Evolutionary conservation across 2,797 vertebrate species (phyloP).

Genomic region (Aphelocoma californica): DNA sequence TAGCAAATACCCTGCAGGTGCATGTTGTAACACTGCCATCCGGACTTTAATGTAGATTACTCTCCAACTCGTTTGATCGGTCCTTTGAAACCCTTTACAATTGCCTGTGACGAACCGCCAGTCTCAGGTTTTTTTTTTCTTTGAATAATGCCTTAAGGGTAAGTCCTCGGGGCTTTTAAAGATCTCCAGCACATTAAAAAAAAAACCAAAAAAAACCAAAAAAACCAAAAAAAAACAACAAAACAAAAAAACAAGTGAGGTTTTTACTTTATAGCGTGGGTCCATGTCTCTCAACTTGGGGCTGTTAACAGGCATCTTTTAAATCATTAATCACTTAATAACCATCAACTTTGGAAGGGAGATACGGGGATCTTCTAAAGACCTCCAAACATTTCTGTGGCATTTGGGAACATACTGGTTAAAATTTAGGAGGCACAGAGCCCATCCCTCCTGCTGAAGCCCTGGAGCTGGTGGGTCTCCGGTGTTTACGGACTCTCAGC

Average conservation of each 20-base stretch:
- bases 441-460: neutral
- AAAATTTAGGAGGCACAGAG: neutral
- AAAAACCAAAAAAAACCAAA: neutral
- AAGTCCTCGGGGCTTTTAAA: constrained; percentile 77
- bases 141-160: constrained; percentile 79
- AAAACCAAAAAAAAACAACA: neutral
- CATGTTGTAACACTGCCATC: constrained; percentile 76
- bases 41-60: constrained; percentile 81
- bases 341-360: neutral
- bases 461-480: neutral
- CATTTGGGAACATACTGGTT: neutral
- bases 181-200: constrained; percentile 54
- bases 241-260: neutral
- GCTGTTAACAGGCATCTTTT: constrained; percentile 53
- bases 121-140: constrained; percentile 69
- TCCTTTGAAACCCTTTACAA: constrained; percentile 82
- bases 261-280: constrained; percentile 61
- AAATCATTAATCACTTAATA: constrained; percentile 41
- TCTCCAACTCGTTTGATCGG: constrained; percentile 80
- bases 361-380: neutral
- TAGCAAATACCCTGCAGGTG: constrained; percentile 80
- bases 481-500: neutral
- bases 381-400: neutral
- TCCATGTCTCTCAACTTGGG: constrained; percentile 39
- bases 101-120: constrained; percentile 83